Percentiles rank a stretch among this genome's conserved stretches.
Evolutionary conservation across 2,888 invertebrate genomes (phyloP).

Genomic region (Ophion slaviceki): DNA sequence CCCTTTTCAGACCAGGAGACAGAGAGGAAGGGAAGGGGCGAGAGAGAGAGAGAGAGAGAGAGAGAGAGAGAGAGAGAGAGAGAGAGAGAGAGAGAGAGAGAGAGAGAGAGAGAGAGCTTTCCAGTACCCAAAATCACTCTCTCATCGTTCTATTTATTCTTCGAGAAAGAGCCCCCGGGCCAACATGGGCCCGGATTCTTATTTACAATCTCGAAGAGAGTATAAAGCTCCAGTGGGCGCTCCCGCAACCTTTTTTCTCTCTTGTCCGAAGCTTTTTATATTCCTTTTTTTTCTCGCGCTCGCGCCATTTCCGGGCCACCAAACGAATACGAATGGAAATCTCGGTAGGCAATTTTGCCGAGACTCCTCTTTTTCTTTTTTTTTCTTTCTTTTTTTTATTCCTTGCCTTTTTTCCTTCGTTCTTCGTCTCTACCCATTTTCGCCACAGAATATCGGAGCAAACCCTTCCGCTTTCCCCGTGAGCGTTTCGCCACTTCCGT

Average conservation of each 20-base stretch:
- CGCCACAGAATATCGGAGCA: slow-evolving; percentile 42
- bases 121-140: slow-evolving; percentile 67
- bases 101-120: slow-evolving; percentile 36
- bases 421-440: neutral
- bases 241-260: slow-evolving; percentile 41
- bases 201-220: slow-evolving; percentile 63
- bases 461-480: slow-evolving; percentile 2
- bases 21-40: neutral
- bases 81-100: slow-evolving; percentile 5
- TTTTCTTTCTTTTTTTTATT: neutral
- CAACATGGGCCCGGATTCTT: slow-evolving; percentile 56
- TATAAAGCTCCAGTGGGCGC: slow-evolving; percentile 34
- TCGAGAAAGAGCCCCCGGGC: slow-evolving; percentile 42
- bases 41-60: too few relatives aligned
- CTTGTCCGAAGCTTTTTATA: slow-evolving; percentile 15
- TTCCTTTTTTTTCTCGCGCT: slow-evolving; percentile 31
- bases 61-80: neutral
- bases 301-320: slow-evolving; percentile 17
- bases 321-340: slow-evolving; percentile 51
- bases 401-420: neutral
- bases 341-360: slow-evolving; percentile 40
- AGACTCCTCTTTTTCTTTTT: slow-evolving; percentile 35
- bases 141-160: slow-evolving; percentile 68
- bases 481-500: neutral
- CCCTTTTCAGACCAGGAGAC: neutral